Percentiles rank a stretch among this genome's conserved stretches.
phyloP scores from a whole-genome alignment of 2,888 invertebrate genomes.

The Cotesia congregata region DNA sequence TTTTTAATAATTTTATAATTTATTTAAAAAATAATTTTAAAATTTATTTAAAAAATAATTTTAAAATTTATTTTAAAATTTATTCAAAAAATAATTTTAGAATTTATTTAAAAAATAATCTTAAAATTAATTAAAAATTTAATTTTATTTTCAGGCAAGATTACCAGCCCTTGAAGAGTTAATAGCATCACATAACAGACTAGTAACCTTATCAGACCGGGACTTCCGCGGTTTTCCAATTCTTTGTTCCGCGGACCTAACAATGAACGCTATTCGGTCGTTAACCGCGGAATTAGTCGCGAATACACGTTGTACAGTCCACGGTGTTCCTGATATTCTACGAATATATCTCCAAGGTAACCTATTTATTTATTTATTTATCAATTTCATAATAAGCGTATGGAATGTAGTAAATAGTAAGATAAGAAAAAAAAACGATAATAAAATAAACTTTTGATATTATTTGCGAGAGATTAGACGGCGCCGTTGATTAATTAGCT shows the following conservation, averaged over 20 bases:
- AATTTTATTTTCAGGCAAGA: constrained; percentile 76
- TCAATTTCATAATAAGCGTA: neutral
- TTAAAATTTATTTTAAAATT: no score
- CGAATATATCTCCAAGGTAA: constrained; percentile 87
- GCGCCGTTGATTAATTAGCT: constrained; percentile 27
- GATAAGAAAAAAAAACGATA: no score
- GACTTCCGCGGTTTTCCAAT: constrained; percentile 88
- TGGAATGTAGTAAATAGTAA: no score
- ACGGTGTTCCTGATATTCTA: constrained; percentile 82
- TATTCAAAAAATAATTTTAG: no score
- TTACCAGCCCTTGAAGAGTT: constrained; percentile 83
- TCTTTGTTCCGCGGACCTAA: constrained; percentile 85
- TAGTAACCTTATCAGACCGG: constrained; percentile 79
- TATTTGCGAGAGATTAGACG: neutral
- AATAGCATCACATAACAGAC: constrained; percentile 82
- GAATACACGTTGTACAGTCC: constrained; percentile 84
- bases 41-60: no score
- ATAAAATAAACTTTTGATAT: no score
- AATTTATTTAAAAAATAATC: constrained; percentile 50
- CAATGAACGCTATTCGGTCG: constrained; percentile 81
- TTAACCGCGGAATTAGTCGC: constrained; percentile 83
- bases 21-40: no score
- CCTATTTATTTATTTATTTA: neutral
- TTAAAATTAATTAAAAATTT: no score
- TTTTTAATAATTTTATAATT: no score